Percentiles rank a stretch among this genome's conserved stretches.
Conservation (phyloP, 2,797 vertebrate species). For the Melanogrammus aeglefinus region DNA sequence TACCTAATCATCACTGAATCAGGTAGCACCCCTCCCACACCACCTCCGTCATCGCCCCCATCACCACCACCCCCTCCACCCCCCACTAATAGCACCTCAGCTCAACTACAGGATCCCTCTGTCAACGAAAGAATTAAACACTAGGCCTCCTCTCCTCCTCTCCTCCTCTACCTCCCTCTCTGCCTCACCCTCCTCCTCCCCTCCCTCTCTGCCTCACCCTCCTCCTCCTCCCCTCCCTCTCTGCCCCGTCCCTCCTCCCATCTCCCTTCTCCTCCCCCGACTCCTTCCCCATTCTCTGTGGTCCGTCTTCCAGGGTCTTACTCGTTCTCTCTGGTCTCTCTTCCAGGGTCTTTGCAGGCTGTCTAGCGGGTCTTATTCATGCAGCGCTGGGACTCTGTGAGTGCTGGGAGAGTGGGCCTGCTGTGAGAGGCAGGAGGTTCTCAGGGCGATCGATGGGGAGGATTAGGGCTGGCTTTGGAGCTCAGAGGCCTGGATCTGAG, state of each 20-base stretch:
- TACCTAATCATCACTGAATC: no score
- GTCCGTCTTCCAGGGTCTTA: constrained; percentile 22
- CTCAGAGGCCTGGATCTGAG: constrained; percentile 80
- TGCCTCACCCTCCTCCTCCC: no score
- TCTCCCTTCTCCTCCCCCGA: background rate
- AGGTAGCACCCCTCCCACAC: no score
- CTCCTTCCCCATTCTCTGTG: background rate
- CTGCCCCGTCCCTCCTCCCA: background rate
- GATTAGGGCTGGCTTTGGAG: constrained; percentile 81
- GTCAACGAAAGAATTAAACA: constrained; percentile 5
- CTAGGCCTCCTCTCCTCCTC: no score
- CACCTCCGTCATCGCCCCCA: no score
- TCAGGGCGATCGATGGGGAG: constrained; percentile 80
- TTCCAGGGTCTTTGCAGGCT: no score
- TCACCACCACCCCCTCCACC: no score
- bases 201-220: background rate
- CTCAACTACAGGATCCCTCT: background rate
- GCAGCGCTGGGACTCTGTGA: constrained; percentile 24
- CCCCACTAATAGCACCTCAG: background rate
- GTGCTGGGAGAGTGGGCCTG: constrained; percentile 55
- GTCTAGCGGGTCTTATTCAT: no score
- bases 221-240: no score
- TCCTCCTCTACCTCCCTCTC: background rate
- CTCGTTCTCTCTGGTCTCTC: constrained; percentile 20
- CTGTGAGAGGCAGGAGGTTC: constrained; percentile 77